These are phyloP conservation scores for Sandelia bainsii DNA, from an alignment of 2,797 vertebrate genomes.

Conservation along the genomic window DNA sequence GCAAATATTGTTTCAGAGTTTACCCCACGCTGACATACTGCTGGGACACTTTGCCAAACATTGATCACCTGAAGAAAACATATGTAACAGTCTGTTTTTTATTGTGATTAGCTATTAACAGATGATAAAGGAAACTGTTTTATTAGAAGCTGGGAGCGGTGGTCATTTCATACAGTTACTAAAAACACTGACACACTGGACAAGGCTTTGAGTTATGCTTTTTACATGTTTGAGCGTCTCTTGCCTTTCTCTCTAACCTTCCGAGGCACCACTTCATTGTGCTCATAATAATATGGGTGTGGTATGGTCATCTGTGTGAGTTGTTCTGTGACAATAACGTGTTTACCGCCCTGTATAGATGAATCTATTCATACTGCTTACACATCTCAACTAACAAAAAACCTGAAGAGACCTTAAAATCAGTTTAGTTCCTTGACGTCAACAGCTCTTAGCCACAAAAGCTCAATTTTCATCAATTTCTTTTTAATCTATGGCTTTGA, in stretches of 20 bases:
- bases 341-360: neutral
- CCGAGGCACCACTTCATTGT: neutral
- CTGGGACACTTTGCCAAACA: slow-evolving; percentile 34
- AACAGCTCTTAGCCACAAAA: neutral
- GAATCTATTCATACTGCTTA: neutral
- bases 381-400: neutral
- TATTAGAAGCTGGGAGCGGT: slow-evolving; percentile 40
- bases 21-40: slow-evolving; percentile 30
- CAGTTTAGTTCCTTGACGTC: neutral
- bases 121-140: slow-evolving; percentile 39
- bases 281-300: slow-evolving; percentile 30
- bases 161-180: slow-evolving; percentile 49
- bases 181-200: slow-evolving; percentile 19
- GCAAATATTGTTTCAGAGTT: slow-evolving; percentile 55
- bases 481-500: neutral
- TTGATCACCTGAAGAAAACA: slow-evolving; percentile 33
- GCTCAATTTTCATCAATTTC: neutral
- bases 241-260: neutral
- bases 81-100: neutral
- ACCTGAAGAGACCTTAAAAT: neutral
- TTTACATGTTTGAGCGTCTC: neutral
- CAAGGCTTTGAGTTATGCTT: slow-evolving; percentile 3
- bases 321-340: slow-evolving; percentile 8
- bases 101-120: slow-evolving; percentile 13
- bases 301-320: slow-evolving; percentile 11